phyloP scores from a whole-genome alignment of 1,140 invertebrate genomes.

The Halictus rubicundus region DNA sequence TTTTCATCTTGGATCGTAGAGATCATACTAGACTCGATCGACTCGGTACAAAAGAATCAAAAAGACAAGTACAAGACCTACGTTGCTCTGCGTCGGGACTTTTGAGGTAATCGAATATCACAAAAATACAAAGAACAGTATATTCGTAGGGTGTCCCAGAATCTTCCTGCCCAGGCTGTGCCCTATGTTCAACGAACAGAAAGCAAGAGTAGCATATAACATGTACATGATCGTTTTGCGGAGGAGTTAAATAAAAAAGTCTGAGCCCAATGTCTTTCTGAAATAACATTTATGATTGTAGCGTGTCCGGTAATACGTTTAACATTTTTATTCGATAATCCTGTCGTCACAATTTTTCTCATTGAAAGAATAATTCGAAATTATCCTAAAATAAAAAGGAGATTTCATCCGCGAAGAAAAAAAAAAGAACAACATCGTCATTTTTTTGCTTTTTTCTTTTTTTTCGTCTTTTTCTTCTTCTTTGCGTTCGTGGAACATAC shows the following conservation, averaged over 20 bases:
- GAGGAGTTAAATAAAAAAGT: neutral
- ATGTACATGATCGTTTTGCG: no score
- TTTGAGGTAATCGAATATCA: constrained; percentile 33
- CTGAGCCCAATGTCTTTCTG: neutral
- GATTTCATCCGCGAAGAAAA: neutral
- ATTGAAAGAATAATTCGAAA: neutral
- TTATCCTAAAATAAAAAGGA: neutral
- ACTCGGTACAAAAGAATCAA: constrained; percentile 24
- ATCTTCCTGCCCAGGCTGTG: neutral
- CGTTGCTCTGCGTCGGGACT: constrained; percentile 20
- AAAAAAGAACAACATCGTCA: no score
- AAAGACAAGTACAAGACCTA: constrained; percentile 35
- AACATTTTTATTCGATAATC: neutral
- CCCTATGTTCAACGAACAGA: neutral
- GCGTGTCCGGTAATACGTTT: no score
- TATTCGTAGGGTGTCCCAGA: neutral
- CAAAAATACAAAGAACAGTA: constrained; percentile 60
- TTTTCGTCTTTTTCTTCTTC: neutral
- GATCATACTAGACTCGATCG: constrained; percentile 22
- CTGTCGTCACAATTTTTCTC: neutral
- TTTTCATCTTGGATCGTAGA: neutral
- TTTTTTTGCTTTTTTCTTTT: neutral
- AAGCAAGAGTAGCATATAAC: neutral
- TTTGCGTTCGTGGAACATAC: constrained; percentile 3
- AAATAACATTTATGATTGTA: neutral